Evolutionary conservation across 2,113 vertebrate species (phyloP).

Genomic region (Oplegnathus fasciatus): DNA sequence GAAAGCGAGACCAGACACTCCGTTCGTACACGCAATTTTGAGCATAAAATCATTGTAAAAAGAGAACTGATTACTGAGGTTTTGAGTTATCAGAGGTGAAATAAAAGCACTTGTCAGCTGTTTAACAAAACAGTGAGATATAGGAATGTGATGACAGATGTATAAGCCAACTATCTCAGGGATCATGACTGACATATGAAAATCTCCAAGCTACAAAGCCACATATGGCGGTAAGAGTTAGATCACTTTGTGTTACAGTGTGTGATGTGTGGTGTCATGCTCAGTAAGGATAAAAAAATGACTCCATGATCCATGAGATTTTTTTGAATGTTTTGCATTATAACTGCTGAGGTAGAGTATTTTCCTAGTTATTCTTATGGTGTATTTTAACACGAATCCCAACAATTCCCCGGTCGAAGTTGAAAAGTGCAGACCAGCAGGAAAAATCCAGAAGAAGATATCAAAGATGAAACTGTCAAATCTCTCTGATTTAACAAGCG

Average conservation of each 20-base stretch:
- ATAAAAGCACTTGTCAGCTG: constrained; percentile 52
- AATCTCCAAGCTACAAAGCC: background rate
- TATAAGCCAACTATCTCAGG: background rate
- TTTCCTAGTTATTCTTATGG: constrained; percentile 20
- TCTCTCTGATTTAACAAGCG: constrained; percentile 54
- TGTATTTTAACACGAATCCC: constrained; percentile 29
- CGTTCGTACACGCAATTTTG: constrained; percentile 5
- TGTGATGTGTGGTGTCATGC: constrained; percentile 18
- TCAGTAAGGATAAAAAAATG: background rate
- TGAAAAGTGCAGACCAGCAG: constrained; percentile 61
- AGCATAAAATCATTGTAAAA: constrained; percentile 44
- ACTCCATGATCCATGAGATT: background rate
- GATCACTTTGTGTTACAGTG: background rate
- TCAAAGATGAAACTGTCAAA: constrained; percentile 56
- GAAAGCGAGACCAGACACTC: constrained; percentile 51
- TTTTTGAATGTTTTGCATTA: constrained; percentile 1
- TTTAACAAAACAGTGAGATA: constrained; percentile 19
- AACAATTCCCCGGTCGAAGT: constrained; percentile 42
- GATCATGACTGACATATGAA: constrained; percentile 14
- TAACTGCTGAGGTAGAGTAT: constrained; percentile 36
- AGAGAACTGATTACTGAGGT: constrained; percentile 29
- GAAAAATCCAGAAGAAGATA: constrained; percentile 46
- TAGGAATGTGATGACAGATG: constrained; percentile 4
- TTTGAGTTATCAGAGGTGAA: constrained; percentile 37
- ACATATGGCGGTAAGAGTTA: background rate